These are phyloP conservation scores for Drosophila nikananu DNA, from an alignment of 1,140 invertebrate genomes.

Conservation along the genomic window DNA sequence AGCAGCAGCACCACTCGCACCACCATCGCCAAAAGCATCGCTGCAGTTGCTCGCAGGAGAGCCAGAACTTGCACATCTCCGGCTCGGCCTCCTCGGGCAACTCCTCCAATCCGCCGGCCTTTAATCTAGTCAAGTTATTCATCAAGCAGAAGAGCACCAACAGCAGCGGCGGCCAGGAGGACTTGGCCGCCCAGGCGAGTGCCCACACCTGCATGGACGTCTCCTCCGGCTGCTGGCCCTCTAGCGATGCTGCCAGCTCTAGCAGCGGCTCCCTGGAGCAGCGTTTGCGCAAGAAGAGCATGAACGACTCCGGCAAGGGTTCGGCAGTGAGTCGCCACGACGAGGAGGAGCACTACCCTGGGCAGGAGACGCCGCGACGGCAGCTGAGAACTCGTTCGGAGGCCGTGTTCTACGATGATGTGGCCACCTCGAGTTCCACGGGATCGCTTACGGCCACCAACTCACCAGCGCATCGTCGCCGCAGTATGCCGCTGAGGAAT, in stretches of 20 bases:
- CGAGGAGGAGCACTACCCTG: conserved; percentile 64
- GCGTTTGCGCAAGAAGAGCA: conserved; percentile 84
- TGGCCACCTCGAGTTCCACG: conserved; percentile 72
- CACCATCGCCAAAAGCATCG: conserved; percentile 75
- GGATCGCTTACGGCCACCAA: conserved; percentile 75
- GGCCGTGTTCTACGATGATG: conserved; percentile 74
- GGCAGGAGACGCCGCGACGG: conserved; percentile 59
- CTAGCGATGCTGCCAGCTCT: conserved; percentile 80
- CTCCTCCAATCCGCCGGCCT: conserved; percentile 85
- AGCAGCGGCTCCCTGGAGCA: conserved; percentile 76
- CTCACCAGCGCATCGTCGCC: conserved; percentile 77
- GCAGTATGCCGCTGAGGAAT: conserved; percentile 79
- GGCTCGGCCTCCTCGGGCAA: conserved; percentile 81
- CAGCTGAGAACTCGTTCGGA: conserved; percentile 59
- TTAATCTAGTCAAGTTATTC: conserved; percentile 94
- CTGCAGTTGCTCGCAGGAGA: conserved; percentile 85
- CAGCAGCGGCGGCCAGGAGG: conserved; percentile 87
- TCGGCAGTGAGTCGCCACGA: conserved; percentile 86
- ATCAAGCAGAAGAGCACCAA: conserved; percentile 93
- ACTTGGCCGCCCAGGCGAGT: conserved; percentile 57
- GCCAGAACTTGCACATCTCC: conserved; percentile 75
- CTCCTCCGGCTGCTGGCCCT: conserved; percentile 88
- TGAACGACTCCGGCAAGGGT: conserved; percentile 86
- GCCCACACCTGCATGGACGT: conserved; percentile 88
- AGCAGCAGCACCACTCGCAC: conserved; percentile 44